A percentile compares a stretch with the other conserved stretches of the same genome.
These are phyloP conservation scores for Sandelia bainsii DNA, from an alignment of 2,797 vertebrate species.

Conservation along the genomic window DNA sequence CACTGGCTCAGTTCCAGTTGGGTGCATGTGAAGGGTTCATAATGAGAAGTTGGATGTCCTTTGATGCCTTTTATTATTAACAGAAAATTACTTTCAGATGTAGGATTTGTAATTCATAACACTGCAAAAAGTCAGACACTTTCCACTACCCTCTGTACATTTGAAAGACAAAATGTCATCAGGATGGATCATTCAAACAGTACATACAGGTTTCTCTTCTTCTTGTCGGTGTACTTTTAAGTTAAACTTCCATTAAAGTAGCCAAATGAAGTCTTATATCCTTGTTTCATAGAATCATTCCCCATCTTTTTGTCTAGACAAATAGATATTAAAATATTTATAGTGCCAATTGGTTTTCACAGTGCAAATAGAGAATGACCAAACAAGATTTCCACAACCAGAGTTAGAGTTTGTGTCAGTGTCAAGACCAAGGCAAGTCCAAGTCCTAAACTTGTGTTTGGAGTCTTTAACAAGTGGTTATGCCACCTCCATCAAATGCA, in stretches of 20 bases:
- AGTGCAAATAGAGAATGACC: too few species aligned
- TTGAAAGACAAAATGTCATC: slow-evolving; percentile 42
- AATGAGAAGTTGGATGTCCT: slow-evolving; percentile 45
- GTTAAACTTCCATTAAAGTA: background rate
- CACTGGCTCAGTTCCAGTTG: slow-evolving; percentile 40
- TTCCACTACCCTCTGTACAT: slow-evolving; percentile 6
- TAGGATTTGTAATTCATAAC: slow-evolving; percentile 66
- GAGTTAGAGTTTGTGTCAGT: too few species aligned
- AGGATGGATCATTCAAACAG: slow-evolving; percentile 31
- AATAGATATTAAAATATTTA: background rate
- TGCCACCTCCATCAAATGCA: too few species aligned
- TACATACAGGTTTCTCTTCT: slow-evolving; percentile 4
- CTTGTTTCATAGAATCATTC: background rate
- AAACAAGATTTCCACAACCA: too few species aligned
- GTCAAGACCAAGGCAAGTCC: too few species aligned
- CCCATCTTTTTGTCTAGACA: background rate
- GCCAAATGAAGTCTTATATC: background rate
- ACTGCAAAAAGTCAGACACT: slow-evolving; percentile 27
- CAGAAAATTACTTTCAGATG: slow-evolving; percentile 71
- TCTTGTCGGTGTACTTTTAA: background rate
- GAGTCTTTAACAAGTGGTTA: too few species aligned
- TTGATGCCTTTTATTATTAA: slow-evolving; percentile 73
- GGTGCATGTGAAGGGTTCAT: slow-evolving; percentile 55
- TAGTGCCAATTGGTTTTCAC: too few species aligned
- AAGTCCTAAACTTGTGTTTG: too few species aligned